Conservation (phyloP, 2,888 invertebrate genomes). For the Andrena praecox region DNA sequence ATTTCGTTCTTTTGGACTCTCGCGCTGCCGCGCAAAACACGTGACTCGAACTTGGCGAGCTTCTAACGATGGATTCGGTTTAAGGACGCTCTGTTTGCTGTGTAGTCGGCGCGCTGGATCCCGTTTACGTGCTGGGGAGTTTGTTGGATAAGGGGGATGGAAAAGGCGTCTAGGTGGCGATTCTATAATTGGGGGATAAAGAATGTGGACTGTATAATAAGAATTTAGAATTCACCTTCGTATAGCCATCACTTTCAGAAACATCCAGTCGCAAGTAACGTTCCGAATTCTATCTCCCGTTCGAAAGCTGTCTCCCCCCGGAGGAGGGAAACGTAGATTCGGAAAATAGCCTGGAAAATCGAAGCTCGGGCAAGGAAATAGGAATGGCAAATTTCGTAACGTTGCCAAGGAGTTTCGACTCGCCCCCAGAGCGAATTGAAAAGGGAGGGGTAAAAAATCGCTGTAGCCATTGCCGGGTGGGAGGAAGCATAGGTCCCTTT, state of each 20-base stretch:
- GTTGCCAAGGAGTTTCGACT: slow-evolving; percentile 26
- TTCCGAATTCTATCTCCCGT: neutral
- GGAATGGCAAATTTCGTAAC: slow-evolving; percentile 2
- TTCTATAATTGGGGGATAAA: no score
- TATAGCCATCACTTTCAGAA: neutral
- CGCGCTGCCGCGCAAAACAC: neutral
- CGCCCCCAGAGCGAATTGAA: slow-evolving; percentile 20
- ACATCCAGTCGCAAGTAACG: neutral
- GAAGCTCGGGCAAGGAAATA: neutral
- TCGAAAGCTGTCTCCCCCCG: neutral
- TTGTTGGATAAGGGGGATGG: no score
- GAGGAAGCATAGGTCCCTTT: slow-evolving; percentile 12
- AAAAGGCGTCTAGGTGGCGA: no score
- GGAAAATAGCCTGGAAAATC: slow-evolving; percentile 27
- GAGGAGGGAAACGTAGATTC: neutral
- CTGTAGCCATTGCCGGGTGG: slow-evolving; percentile 6
- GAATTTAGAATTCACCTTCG: neutral
- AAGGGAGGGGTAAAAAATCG: slow-evolving; percentile 20
- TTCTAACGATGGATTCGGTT: no score
- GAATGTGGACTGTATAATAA: no score
- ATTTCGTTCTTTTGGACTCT: slow-evolving; percentile 59
- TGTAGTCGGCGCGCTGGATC: no score
- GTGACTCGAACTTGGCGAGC: neutral
- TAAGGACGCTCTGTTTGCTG: neutral
- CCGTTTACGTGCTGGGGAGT: no score